phyloP scores from a whole-genome alignment of 2,113 vertebrate species.

The Salvelinus fontinalis region DNA sequence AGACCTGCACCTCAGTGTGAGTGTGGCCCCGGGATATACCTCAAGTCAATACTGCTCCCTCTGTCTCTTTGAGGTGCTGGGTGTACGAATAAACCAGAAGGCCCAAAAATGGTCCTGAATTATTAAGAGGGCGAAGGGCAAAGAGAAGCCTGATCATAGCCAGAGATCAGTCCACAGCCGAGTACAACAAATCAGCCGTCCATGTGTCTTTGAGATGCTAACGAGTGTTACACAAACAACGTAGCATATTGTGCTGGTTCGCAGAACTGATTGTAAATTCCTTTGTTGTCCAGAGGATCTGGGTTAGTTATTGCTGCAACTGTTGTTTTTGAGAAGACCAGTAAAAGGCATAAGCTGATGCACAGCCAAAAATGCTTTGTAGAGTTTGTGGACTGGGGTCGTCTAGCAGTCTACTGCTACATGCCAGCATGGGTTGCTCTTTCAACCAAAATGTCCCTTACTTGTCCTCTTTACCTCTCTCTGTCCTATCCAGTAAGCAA shows the following conservation, averaged over 20 bases:
- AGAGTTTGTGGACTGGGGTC: too few relatives aligned
- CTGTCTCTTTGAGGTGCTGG: conserved; percentile 12
- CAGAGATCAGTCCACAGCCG: not conserved
- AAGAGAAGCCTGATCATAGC: not conserved
- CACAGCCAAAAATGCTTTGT: too few relatives aligned
- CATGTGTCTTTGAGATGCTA: not conserved
- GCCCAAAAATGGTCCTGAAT: not conserved
- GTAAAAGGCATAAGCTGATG: too few relatives aligned
- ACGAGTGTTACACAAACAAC: not conserved
- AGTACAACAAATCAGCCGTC: not conserved
- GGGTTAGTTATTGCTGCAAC: not conserved
- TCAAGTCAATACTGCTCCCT: not conserved
- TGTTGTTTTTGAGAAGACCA: not conserved
- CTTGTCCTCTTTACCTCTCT: too few relatives aligned
- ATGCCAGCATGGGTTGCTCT: too few relatives aligned
- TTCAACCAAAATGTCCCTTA: too few relatives aligned
- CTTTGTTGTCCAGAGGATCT: not conserved
- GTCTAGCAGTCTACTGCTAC: too few relatives aligned
- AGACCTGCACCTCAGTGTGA: conserved; percentile 37
- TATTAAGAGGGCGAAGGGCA: not conserved
- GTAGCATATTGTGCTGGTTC: not conserved
- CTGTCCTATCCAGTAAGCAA: too few relatives aligned
- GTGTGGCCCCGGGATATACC: conserved; percentile 34
- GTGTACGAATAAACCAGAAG: conserved; percentile 14
- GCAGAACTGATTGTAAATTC: not conserved